Evolutionary conservation across 2,797 vertebrate species (phyloP).

Genomic region (Lycodopsis pacificus): DNA sequence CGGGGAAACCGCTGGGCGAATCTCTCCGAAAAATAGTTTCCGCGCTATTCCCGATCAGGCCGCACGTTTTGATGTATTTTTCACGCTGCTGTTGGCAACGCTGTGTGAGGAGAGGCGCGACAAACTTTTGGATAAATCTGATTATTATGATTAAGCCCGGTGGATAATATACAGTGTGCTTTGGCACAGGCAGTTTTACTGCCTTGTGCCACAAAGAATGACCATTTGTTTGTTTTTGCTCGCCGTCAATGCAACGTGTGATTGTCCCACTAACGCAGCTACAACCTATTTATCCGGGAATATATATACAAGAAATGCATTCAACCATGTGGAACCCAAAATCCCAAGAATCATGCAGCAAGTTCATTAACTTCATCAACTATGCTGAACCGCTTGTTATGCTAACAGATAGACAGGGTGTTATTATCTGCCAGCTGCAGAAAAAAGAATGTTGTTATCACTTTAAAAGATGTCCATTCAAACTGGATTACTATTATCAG

Average conservation of each 20-base stretch:
- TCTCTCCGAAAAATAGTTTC: too few relatives aligned
- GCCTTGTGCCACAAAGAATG: too few relatives aligned
- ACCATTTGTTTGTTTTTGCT: background rate
- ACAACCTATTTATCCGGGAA: background rate
- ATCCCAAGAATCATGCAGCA: background rate
- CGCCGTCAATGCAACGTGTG: background rate
- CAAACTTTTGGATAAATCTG: too few relatives aligned
- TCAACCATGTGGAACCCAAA: background rate
- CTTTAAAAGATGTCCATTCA: constrained; percentile 32
- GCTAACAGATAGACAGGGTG: background rate
- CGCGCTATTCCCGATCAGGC: too few relatives aligned
- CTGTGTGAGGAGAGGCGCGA: too few relatives aligned
- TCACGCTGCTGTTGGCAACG: too few relatives aligned
- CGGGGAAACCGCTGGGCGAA: too few relatives aligned
- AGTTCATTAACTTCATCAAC: background rate
- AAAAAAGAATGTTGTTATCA: constrained; percentile 44
- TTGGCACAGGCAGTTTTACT: too few relatives aligned
- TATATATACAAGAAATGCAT: background rate
- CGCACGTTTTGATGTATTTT: too few relatives aligned
- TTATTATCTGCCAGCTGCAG: constrained; percentile 44
- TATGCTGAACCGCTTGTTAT: background rate
- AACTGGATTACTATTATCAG: constrained; percentile 37
- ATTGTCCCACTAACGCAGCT: background rate
- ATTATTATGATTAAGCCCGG: too few relatives aligned
- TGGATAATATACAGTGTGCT: too few relatives aligned